Base-by-base conservation (phyloP, 2,888 invertebrate genomes). In the Platycheirus albimanus region DNA sequence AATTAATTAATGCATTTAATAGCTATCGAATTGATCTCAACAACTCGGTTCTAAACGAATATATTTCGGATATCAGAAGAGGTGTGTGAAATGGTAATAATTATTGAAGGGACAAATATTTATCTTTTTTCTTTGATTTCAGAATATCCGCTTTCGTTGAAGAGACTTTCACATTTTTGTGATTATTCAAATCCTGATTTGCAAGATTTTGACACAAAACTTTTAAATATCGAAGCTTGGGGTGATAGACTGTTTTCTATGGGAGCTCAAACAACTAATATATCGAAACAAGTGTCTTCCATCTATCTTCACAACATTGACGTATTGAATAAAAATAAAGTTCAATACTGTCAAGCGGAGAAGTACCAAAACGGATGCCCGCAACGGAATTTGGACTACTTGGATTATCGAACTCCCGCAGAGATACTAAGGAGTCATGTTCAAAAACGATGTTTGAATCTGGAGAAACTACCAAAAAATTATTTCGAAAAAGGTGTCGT, bases 1-100 rank as follows among this genome's bases (percentile, higher is more conserved):
- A 83, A 67, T 10, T 83, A 38, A 51, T 78, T 15, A 72, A 78
- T 43, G 38, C 52, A n/a, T 51, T 61, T 24, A 66, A 61, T 24
- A 19, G 20, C 10, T 24, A 72, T 56, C 33, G n/a, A 7, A 10
- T 28, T n/a, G 72, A 54, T 36, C 49, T 83, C n/a, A 72, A 72
- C 24, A 69, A n/a, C 15, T 38, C 51, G 8, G 69, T 78, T n/a
- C 24, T 83, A 24, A 72, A 83, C 15, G 24, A 78, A 6, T 78
- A 72, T 49, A 54, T 78, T 8, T 28, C 11, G 3, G 11, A 69
- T 11, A 36, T 72, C n/a, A 47, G 69, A 56, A 61, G 8, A 54
- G 78, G 83, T 78, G 51, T n/a, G 19, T 20, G 11, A 7, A 24
- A n/a, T 15, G 11, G 11, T 8, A 17, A 8, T 2, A 11, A 10